Evolutionary conservation across 1,140 invertebrate genomes (phyloP), one percentile per base, ranked within the genome.

Genomic region (Drosophila azteca): DNA sequence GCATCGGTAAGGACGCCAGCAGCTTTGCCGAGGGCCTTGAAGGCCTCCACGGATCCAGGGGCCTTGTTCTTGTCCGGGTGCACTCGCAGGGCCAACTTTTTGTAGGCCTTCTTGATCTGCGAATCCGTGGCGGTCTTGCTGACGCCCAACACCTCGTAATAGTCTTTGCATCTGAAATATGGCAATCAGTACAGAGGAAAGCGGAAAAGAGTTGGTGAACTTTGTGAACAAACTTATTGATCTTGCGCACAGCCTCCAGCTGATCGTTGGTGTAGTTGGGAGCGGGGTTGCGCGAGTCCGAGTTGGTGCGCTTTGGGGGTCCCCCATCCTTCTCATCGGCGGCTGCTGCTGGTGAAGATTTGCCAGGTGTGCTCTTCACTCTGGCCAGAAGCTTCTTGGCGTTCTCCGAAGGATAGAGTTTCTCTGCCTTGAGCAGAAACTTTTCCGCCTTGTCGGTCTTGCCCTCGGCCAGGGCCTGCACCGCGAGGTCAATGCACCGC

Each of bases 21-120:
- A 5, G 99, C 98, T 94, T 99, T 99, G 58, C 98, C 94, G 31
- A 95, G 92, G 0, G 94, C 97, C 95, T 99, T 99, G 91, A 99
- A 99, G 7, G 98, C 98, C 93, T 99, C 98, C n/a, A 95, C 96
- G 26, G 99, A 95, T 6, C 98, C 98, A 1, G 98, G 98, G 26
- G 97, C 97, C 92, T 98, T 98, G 91, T 99, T 99, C 93, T 99
- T 99, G 91, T 99, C 99, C 0, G 99, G 99, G 94, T 99, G 99
- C 78, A 99, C 95, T 91, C 98, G 96, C 44, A 99, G 93, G 0
- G 99, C 98, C 64, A 99, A 92, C 93, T 99, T 99, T 91, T 97
- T 96, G 91, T 99, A 99, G 0, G 97, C 95, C 92, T 99, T 99
- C 92, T 99, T 99, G 29, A 99, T 95, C 79, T 99, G 0, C 41